Base-by-base conservation (phyloP, 2,888 invertebrate genomes). In the Pandemis corylana region DNA sequence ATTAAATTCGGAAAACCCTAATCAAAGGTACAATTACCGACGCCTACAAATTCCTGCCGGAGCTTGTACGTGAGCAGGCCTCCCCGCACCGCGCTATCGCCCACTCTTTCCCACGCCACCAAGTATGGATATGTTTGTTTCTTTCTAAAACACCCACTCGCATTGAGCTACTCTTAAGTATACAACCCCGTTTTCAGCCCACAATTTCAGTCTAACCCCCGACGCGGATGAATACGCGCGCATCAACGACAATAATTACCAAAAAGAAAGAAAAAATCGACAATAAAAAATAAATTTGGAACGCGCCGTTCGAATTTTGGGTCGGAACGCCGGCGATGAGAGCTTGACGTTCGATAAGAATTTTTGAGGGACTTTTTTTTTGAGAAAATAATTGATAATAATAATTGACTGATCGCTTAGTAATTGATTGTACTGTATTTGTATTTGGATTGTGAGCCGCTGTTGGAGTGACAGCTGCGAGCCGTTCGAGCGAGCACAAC, bases 131-230 rank as follows among this genome's bases (percentile, higher is more conserved):
- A 78, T 42, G 1, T n/a, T 78, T 73, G 13, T 88, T 89, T 79
- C 87, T n/a, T 61, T 89, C 86, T 77, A 80, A 81, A 79, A 90
- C 92, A 89, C 93, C 92, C 92, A 92, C 92, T 89, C 89, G 74
- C 74, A 76, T 66, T 74, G 62, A 82, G 82, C 82, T 83, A 85
- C 85, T 85, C 84, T 83, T 81, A 86, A 85, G 82, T 83, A 80
- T 84, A 84, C 87, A 90, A 86, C 89, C 93, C 89, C 88, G 87
- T 88, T 87, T 87, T 87, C 88, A 87, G 87, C 84, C 85, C 88
- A 86, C 85, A 67, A 86, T 85, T 86, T 88, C 87, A 91, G 92
- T 91, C 83, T 86, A 76, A 86, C 85, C 89, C 87, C 80, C 69
- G 86, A 72, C 82, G 84, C 80, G 84, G 76, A 76, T 65, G 76